Base-by-base conservation (phyloP, 2,888 invertebrate genomes). In the Cheilosia urbana region DNA sequence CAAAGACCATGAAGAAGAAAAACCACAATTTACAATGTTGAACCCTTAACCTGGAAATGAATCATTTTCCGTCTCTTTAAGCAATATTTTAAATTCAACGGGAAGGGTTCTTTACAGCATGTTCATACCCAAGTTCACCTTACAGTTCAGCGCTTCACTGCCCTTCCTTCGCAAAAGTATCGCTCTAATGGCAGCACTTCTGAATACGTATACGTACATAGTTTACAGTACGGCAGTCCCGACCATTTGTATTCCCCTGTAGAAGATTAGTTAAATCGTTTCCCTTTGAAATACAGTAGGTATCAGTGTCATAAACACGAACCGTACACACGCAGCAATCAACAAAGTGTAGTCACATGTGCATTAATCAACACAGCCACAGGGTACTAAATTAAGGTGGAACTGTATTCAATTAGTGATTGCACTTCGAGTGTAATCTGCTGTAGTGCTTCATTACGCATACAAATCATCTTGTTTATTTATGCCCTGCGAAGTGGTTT, bases 401-500 rank as follows among this genome's bases (percentile, higher is more conserved):
- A 62, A 76, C 76, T 71, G 76, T 81, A 81, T 76, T 76, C 81
- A 81, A 81, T 81, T 81, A 81, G 76, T 81, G 65, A 81, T 71
- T 81, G 69, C 81, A 81, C 57, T 81, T 69, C 69, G 76, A 69
- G 76, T 81, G 76, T 81, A 76, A 81, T 81, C 63, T 76, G 11
- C 47, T 71, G 63, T 76, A 57, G 55, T 58, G 51, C 63, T 81
- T 81, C 77, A 76, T 69, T 81, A 65, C 49, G 76, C 63, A 71
- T 81, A 76, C 69, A 81, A 76, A 76, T 76, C 76, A 65, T 65
- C 47, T 69, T 81, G 68, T 66, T 69, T 81, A 76, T 81, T 76
- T 76, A 81, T 76, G 62, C 57, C 42, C 21, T 27, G 47, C 42
- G 34, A 69, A 69, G 55, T 58, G 69, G 68, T 21, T 71, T 71